These are phyloP conservation scores for Rhinoptilus africanus DNA, from an alignment of 2,113 vertebrate genomes.

Conservation along the genomic window DNA sequence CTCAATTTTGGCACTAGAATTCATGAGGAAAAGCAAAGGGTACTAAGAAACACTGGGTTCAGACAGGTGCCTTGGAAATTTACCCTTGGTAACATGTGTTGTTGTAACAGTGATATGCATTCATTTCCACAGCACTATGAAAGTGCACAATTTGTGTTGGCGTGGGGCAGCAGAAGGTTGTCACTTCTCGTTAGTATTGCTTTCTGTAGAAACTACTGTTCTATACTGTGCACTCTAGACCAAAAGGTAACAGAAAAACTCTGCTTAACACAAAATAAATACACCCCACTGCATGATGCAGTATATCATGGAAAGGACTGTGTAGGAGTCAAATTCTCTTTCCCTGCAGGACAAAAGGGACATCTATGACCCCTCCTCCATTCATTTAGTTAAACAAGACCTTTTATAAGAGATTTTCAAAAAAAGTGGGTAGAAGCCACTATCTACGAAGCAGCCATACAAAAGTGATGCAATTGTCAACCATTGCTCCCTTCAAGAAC, in stretches of 20 bases:
- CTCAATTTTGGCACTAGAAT: slow-evolving; percentile 67
- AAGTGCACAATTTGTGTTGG: slow-evolving; percentile 14
- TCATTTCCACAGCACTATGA: neutral
- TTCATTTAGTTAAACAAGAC: neutral
- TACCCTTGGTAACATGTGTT: slow-evolving; percentile 35
- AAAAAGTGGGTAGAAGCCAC: neutral
- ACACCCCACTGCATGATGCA: neutral
- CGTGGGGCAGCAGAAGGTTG: neutral
- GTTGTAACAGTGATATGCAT: slow-evolving; percentile 18
- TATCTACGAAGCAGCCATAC: neutral
- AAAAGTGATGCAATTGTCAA: neutral
- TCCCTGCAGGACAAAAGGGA: neutral
- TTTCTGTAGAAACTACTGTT: neutral
- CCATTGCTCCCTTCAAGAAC: neutral
- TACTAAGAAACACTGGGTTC: slow-evolving; percentile 60
- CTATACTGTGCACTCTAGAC: neutral
- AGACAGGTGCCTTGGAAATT: slow-evolving; percentile 63
- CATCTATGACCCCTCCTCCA: rapidly evolving
- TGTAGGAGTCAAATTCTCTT: neutral
- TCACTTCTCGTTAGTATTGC: slow-evolving; percentile 41
- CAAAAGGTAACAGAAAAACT: neutral
- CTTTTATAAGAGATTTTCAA: neutral
- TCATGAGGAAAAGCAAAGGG: slow-evolving; percentile 42
- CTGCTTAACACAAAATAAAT: neutral
- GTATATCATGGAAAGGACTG: neutral